Conservation (phyloP, 2,113 vertebrate species). For the chimpanzee (Pan troglodytes) region NHGRI_mPanTro3-v2.1_pri NC_072411.2:31421501-31422000, state of each 20-base stretch:
- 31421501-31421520: not conserved
- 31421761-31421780: not conserved
- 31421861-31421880: not conserved
- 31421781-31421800: not conserved
- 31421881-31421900: not conserved
- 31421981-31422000: slow-evolving; percentile 11
- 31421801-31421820: not conserved
- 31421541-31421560: not conserved
- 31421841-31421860: not conserved
- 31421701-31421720: not conserved
- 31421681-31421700: not conserved
- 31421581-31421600: not conserved
- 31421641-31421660: not conserved
- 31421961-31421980: slow-evolving; percentile 64
- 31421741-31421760: not conserved
- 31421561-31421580: not conserved
- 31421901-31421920: not conserved
- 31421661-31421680: not conserved
- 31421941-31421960: slow-evolving; percentile 20
- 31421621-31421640: not conserved
- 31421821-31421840: rapidly evolving
- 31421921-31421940: not conserved
- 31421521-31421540: not conserved
- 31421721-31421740: not conserved
- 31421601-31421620: not conserved